Conservation (phyloP, 2,797 vertebrate species). For the Lutjanus campechanus region DNA sequence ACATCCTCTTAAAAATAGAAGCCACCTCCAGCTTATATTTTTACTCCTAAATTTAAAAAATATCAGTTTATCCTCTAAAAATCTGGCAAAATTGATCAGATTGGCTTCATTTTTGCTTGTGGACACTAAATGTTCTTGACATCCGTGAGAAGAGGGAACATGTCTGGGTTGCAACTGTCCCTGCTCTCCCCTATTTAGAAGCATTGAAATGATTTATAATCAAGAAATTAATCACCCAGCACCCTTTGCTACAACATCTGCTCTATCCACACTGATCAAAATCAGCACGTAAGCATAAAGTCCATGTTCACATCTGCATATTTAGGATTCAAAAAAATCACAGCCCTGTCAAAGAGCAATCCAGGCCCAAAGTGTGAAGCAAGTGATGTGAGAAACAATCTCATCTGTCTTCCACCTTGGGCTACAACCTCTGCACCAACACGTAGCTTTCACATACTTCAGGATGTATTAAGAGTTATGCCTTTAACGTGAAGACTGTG, state of each 20-base stretch:
- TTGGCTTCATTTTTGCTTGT: too few relatives aligned
- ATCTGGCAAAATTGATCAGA: too few relatives aligned
- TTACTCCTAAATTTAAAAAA: too few relatives aligned
- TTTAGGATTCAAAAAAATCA: constrained; percentile 26
- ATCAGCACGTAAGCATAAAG: neutral
- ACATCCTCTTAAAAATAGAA: too few relatives aligned
- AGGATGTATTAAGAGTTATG: constrained; percentile 22
- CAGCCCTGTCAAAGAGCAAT: constrained; percentile 32
- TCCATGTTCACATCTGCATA: constrained; percentile 6
- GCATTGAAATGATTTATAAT: neutral
- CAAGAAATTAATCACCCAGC: neutral
- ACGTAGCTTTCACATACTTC: constrained; percentile 51
- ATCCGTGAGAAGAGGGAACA: too few relatives aligned
- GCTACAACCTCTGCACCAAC: constrained; percentile 65
- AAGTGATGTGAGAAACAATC: constrained; percentile 49
- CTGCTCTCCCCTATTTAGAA: neutral
- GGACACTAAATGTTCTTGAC: too few relatives aligned
- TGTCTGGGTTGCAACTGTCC: too few relatives aligned
- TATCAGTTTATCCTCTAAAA: too few relatives aligned
- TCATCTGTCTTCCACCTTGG: constrained; percentile 54
- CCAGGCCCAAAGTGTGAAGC: constrained; percentile 29
- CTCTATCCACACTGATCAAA: neutral
- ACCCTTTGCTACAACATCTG: neutral
- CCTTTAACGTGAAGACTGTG: constrained; percentile 13
- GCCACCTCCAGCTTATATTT: too few relatives aligned